Evolutionary conservation across 2,113 vertebrate genomes (phyloP), one percentile per base, ranked within the genome.

Genomic region (Himantopus leucocephalus): DNA sequence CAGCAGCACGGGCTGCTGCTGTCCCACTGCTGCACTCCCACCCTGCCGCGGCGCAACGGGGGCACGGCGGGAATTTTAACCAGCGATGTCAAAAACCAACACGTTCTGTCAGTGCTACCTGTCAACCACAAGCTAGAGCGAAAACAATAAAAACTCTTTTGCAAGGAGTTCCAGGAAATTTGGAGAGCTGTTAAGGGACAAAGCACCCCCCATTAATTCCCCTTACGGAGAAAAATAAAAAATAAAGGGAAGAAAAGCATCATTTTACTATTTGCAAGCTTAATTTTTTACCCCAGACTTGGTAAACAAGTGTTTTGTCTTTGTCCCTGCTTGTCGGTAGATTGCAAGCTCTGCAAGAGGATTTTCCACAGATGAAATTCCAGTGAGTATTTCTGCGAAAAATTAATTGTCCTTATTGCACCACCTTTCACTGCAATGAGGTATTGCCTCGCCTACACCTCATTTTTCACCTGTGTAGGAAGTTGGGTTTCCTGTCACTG

Each of bases 251-350:
- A 71, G 37, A 55, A 71, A 86, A 79, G 4, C 10, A 53, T 17
- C 1, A 4, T 50, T 91, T 76, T 55, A 18, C 11, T 81, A 48
- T 34, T 35, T 67, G 55, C 32, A 74, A 71, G 35, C 26, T 84
- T 79, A 4, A 21, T 18, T 88, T 94, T 92, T 89, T 76, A 89
- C 73, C 88, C 90, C 48, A 59, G 74, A 43, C 34, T 90, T 14
- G 34, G 62, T 23, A 90, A 95, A 82, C 29, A 30, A 52, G 20
- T 5, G 43, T 37, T 92, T 88, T 90, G 70, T n/a, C 84, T 86
- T 59, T 80, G 63, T 9, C 21, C 26, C 26, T 8, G 23, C 34
- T 83, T 2, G 0, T 45, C 2, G 0, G 37, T 13, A 41, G 60
- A n/a, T 2, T 37, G 35, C 24, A 21, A 72, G 67, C 55, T 73